Conservation (phyloP, 2,113 vertebrate genomes). For the Lipophrys pholis region DNA sequence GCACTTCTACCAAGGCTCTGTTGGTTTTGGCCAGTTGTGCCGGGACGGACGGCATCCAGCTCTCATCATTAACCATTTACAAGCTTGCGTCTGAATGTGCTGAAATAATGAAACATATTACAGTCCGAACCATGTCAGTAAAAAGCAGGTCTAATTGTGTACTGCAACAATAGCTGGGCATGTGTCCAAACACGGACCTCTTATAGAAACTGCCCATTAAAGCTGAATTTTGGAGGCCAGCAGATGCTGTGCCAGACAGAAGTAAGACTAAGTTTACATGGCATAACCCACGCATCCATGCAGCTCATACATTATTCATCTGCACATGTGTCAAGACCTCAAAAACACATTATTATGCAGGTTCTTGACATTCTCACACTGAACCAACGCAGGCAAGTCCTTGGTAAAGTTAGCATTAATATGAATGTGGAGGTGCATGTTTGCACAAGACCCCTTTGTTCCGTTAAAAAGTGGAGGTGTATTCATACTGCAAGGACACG, state of each 20-base stretch:
- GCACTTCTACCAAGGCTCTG: neutral
- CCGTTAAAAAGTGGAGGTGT: neutral
- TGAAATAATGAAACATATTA: conserved; percentile 13
- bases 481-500: neutral
- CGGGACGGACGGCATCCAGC: neutral
- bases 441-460: neutral
- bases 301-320: conserved; percentile 17
- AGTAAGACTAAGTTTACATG: neutral
- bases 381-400: neutral
- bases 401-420: neutral
- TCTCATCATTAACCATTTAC: conserved; percentile 30
- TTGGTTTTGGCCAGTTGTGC: conserved; percentile 22
- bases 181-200: conserved; percentile 18
- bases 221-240: neutral
- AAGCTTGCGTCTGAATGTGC: neutral
- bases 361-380: neutral
- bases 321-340: conserved; percentile 4
- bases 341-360: neutral
- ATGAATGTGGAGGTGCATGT: neutral
- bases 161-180: neutral
- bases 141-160: conserved; percentile 4
- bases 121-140: conserved; percentile 5
- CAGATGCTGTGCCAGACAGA: conserved; percentile 11
- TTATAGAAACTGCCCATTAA: neutral
- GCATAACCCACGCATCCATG: neutral